Evolutionary conservation across 2,113 vertebrate genomes (phyloP), one percentile per base, ranked within the genome.

Genomic region (Eulemur rufifrons): DNA sequence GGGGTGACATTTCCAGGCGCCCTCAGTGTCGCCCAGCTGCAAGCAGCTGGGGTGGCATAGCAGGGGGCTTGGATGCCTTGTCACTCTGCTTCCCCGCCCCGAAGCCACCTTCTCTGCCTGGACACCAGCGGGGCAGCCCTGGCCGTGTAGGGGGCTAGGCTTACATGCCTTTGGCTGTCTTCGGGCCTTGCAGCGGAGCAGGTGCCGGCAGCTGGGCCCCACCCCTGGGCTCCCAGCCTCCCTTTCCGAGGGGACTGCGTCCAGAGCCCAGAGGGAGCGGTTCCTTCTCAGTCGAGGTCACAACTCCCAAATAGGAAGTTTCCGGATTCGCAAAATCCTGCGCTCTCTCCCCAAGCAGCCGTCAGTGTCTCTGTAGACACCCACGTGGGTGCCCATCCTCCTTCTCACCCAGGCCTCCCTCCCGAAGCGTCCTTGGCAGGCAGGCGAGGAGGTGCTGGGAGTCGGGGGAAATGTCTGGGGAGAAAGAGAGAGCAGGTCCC

Each of bases 261-360:
- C 39, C 89, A 47, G 39, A 52, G 63, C 68, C 37, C 6, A 1
- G 27, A 74, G 69, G 78, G 54, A 76, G 7, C 8, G 0, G 39
- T 69, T 86, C 74, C 77, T 93, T 82, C 74, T 69, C 39, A 2
- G 17, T 64, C 0, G 2, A 89, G 93, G 69, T 91, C 89, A 64
- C 91, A 66, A 10, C 95, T 91, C 76, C 93, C 78, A 23, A 27
- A 50, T 86, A 71, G 83, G 96, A 97, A 93, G 69, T 96, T 93
- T 91, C 89, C 12, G 17, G 81, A 91, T 90, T 82, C 5, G 10
- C 73, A 64, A 17, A 73, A 29, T 73, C 21, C 54, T 32, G 27
- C 3, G 37, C 25, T 25, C 68, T 45, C 15, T 54, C 47, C 64
- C 29, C 59, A 21, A 18, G 85, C 42, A 37, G 54, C 77, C 12